Base-by-base conservation (phyloP, 1,140 invertebrate species). In the Subanguina moxae region DNA sequence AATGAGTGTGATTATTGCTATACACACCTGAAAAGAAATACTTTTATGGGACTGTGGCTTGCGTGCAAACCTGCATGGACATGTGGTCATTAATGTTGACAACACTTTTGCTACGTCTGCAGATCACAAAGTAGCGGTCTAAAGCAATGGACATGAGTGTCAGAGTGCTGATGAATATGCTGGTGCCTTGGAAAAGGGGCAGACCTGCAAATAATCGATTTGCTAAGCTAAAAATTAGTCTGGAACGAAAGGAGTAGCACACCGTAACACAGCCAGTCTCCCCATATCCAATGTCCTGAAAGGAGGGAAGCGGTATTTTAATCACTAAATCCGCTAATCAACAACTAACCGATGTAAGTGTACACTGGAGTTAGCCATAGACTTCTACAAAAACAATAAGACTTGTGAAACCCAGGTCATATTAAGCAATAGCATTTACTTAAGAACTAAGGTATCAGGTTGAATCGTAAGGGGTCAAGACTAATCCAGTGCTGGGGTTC, bases 91-190 rank as follows among this genome's bases (percentile, higher is more conserved):
- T 76, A n/a, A 72, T 86, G 80, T 91, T 91, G 89, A 97, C 94
- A 57, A 92, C 86, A 1, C 91, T 90, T 76, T 90, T 86, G 81
- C 95, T 95, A 0, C 94, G 94, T 80, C 95, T 93, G 21, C 96
- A 91, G 78, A 98, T 97, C 25, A 97, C 93, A 78, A 94, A 90
- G 83, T 92, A 97, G 57, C 94, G 87, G 84, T 97, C 94, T 28
- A 97, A 89, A 1, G 94, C 94, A 73, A 98, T 97, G 23, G 92
- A 91, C 0, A 91, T 96, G 15, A 97, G 87, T 0, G 94, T 97
- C 57, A 97, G 86, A 0, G 93, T 95, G 15, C 92, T 95, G 62
- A 97, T 93, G 84, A 96, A 97, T 8, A 97, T 92, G 76, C 90
- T 92, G 32, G 89, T 90, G 1, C 90, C 91, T 72, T 76, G 74